Conservation (phyloP, 2,888 invertebrate species). For the Drosophila mulleri region DNA sequence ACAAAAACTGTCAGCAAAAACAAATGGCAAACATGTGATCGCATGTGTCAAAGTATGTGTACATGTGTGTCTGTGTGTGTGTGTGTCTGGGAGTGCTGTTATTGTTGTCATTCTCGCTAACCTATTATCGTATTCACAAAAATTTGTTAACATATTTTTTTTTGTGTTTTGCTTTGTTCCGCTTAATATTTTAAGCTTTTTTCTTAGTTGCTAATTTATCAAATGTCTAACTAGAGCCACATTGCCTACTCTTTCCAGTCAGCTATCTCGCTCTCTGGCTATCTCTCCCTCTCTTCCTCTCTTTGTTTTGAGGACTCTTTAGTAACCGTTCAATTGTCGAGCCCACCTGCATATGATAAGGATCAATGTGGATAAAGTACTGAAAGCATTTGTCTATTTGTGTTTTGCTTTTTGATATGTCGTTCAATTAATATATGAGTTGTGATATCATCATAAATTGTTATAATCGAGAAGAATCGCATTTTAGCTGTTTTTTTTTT, state of each 20-base stretch:
- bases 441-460: not conserved
- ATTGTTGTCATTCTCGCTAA: conserved; percentile 33
- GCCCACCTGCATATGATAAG: conserved; percentile 1
- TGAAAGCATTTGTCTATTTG: conserved; percentile 3
- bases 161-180: conserved; percentile 22
- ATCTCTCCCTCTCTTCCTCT: not conserved
- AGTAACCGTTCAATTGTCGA: conserved; percentile 7
- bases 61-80: conserved; percentile 14
- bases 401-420: not conserved
- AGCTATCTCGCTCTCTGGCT: not conserved
- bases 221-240: conserved; percentile 43
- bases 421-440: not conserved
- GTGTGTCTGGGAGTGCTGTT: conserved; percentile 20
- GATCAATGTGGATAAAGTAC: conserved; percentile 20
- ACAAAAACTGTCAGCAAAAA: conserved; percentile 52
- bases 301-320: not conserved
- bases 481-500: too few relatives aligned
- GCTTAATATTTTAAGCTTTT: conserved; percentile 55
- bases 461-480: too few relatives aligned
- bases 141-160: conserved; percentile 54
- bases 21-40: conserved; percentile 71
- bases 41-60: conserved; percentile 15
- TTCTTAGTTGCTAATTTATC: conserved; percentile 66
- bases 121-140: conserved; percentile 61
- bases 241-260: not conserved